Percentiles rank a stretch among this genome's conserved stretches.
phyloP scores from a whole-genome alignment of 2,888 invertebrate species.

The Erebia epiphron region DNA sequence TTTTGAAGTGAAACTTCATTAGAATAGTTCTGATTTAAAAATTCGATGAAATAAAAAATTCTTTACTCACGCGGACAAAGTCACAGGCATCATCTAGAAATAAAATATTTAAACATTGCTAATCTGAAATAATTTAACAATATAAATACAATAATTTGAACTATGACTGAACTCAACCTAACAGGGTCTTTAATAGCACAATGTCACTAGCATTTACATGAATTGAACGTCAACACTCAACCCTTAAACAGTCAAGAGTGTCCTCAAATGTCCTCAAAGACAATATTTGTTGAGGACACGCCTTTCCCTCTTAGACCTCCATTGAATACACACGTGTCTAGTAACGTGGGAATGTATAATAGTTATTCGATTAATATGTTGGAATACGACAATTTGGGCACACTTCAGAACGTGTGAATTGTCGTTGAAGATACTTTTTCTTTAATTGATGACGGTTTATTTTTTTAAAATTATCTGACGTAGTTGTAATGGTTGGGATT shows the following conservation, averaged over 20 bases:
- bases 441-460: too few species aligned
- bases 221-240: constrained; percentile 56
- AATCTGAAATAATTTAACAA: not conserved
- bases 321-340: constrained; percentile 67
- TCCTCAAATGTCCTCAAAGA: constrained; percentile 68
- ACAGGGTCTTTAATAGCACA: constrained; percentile 35
- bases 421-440: constrained; percentile 5
- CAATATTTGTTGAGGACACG: constrained; percentile 78
- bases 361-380: constrained; percentile 24
- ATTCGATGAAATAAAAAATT: too few species aligned
- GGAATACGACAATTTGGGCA: constrained; percentile 68
- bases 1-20: too few species aligned
- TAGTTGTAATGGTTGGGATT: too few species aligned
- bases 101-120: too few species aligned
- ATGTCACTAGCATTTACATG: constrained; percentile 33
- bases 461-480: too few species aligned
- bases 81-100: too few species aligned
- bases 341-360: constrained; percentile 63
- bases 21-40: too few species aligned
- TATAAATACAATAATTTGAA: not conserved
- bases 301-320: constrained; percentile 57
- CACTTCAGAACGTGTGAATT: constrained; percentile 47
- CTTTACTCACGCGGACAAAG: too few species aligned
- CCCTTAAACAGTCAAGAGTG: constrained; percentile 71
- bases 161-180: constrained; percentile 25